Evolutionary conservation across 1,140 invertebrate species (phyloP), one percentile per base, ranked within the genome.

Genomic region (Prorops nasuta): DNA sequence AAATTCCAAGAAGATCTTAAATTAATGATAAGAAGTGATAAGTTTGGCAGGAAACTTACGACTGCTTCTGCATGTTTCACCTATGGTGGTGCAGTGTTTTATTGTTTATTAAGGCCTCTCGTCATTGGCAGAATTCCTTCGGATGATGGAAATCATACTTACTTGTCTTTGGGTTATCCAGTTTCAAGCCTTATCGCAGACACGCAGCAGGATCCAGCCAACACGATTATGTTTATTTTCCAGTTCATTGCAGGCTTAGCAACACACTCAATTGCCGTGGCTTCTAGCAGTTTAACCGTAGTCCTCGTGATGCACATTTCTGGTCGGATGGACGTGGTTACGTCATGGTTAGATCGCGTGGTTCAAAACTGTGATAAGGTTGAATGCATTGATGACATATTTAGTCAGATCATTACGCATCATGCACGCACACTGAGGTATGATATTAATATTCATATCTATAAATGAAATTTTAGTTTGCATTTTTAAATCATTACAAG

Each of bases 361-460:
- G 19, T 56, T 1, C 21, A 53, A 1, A 41, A 2, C 10, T 12
- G 7, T 8, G 40, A 51, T 17, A 46, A 45, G 31, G 3, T 12
- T 1, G 12, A 34, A 0, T 8, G 2, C 2, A 19, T 63, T 4
- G 37, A 60, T 0, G 14, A 24, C 0, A 58, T 51, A 38, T 41
- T 68, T 1, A 51, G 58, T 3, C 44, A 28, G 0, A 66, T 73
- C 20, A 54, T 73, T 1, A 18, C 58, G 20, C 49, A 54, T 48
- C 72, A 74, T 50, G 40, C 68, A 7, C 41, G 44, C 10, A 55
- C 60, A 45, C 34, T 69, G 1, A 17, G 47, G 66, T 69, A 58
- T 36, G 2, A 14, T 2, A 10, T 44, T 12, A 24, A n/a, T 35
- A 8, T n/a, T 35, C n/a, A n/a, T 35, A 8, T 35, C 34, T n/a